Evolutionary conservation across 2,113 vertebrate genomes (phyloP).

Genomic region (Tringa solitaria): DNA sequence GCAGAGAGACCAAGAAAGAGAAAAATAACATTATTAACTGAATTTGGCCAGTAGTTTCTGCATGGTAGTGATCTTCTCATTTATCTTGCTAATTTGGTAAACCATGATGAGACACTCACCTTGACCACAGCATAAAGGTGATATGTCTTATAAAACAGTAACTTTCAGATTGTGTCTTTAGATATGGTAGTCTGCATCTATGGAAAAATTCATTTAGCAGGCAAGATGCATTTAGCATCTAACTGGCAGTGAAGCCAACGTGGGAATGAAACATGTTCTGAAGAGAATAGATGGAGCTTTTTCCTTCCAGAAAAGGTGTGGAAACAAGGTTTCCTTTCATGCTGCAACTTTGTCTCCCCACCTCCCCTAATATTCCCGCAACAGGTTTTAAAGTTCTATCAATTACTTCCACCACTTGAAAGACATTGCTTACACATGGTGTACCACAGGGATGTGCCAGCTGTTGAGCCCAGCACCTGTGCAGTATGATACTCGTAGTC

Average conservation of each 20-base stretch:
- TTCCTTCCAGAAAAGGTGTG: neutral
- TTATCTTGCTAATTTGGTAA: neutral
- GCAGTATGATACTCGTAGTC: neutral
- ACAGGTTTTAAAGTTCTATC: neutral
- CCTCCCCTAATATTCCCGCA: neutral
- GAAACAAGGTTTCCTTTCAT: neutral
- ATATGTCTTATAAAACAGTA: neutral
- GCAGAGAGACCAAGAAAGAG: neutral
- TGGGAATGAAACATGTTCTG: neutral
- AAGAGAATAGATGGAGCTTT: neutral
- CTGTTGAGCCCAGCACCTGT: conserved; percentile 8
- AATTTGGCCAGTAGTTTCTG: neutral
- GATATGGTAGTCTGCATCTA: neutral
- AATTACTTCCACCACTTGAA: neutral
- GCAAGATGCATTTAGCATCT: neutral
- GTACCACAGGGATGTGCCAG: neutral
- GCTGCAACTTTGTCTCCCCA: neutral
- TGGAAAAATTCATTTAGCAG: neutral
- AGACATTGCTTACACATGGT: neutral
- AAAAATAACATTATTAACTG: neutral
- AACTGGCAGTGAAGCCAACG: neutral
- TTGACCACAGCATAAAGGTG: neutral
- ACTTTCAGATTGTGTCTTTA: neutral
- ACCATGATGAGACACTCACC: neutral
- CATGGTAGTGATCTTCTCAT: neutral